phyloP scores from a whole-genome alignment of 2,797 vertebrate genomes.

The Lepilemur septentrionalis region DNA sequence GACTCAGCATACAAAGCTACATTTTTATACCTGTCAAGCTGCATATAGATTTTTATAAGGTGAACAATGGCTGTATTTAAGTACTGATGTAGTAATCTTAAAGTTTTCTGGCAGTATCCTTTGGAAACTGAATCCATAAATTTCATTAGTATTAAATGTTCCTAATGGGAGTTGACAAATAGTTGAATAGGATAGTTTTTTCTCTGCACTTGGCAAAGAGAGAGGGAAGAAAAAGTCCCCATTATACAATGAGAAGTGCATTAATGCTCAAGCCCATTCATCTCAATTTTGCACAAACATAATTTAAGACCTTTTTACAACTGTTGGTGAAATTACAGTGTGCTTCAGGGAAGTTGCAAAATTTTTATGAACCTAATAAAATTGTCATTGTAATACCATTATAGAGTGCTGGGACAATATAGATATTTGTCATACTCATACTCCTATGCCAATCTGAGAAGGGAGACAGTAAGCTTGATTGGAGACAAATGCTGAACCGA shows the following conservation, averaged over 20 bases:
- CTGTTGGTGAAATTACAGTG: conserved; percentile 92
- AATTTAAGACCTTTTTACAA: conserved; percentile 94
- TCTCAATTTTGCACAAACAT: conserved; percentile 91
- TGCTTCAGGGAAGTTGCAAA: conserved; percentile 91
- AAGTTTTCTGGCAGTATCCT: conserved; percentile 92
- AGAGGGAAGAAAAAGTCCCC: conserved; percentile 89
- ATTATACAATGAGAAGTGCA: conserved; percentile 88
- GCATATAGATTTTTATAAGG: conserved; percentile 88
- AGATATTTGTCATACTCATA: conserved; percentile 80
- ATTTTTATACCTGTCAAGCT: conserved; percentile 83
- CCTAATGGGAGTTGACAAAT: conserved; percentile 99
- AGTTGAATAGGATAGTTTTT: conserved; percentile 93
- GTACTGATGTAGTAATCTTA: conserved; percentile 88
- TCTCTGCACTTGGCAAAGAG: conserved; percentile 90
- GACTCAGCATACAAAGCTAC: conserved; percentile 79
- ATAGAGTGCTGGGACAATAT: conserved; percentile 84
- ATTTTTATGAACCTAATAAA: conserved; percentile 95
- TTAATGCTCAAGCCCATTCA: conserved; percentile 91
- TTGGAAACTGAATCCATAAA: conserved; percentile 94
- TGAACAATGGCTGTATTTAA: conserved; percentile 93
- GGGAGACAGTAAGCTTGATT: conserved; percentile 72
- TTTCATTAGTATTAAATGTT: conserved; percentile 97
- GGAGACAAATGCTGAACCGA: conserved; percentile 76
- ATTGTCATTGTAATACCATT: conserved; percentile 93
- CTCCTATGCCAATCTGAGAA: conserved; percentile 73